These are phyloP conservation scores for Anadara kagoshimensis DNA, from an alignment of 1,140 invertebrate species.

Conservation along the genomic window DNA sequence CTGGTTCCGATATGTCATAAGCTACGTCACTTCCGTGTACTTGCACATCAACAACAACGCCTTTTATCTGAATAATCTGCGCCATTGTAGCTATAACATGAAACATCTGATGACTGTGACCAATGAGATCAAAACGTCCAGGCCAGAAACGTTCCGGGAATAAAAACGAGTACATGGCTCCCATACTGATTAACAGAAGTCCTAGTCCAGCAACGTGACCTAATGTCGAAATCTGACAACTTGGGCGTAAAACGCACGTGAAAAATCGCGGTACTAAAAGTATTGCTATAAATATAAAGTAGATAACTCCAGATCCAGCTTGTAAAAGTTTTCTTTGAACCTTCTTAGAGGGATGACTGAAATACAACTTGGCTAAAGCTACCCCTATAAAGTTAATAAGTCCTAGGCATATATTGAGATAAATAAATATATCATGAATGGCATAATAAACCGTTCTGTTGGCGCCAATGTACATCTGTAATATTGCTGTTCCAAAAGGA, in stretches of 20 bases:
- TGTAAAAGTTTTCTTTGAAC: slow-evolving; percentile 49
- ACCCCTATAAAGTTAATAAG: slow-evolving; percentile 49
- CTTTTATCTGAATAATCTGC: slow-evolving; percentile 67
- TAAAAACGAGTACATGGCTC: slow-evolving; percentile 70
- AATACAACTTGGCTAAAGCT: slow-evolving; percentile 50
- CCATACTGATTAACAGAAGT: slow-evolving; percentile 47
- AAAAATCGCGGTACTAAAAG: slow-evolving; percentile 49
- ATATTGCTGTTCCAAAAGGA: slow-evolving; percentile 56
- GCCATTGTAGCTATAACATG: slow-evolving; percentile 70
- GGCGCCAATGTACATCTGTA: slow-evolving; percentile 50
- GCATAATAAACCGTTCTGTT: slow-evolving; percentile 39
- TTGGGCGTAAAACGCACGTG: slow-evolving; percentile 33
- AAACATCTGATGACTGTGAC: slow-evolving; percentile 75
- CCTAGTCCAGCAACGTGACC: slow-evolving; percentile 43
- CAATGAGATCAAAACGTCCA: slow-evolving; percentile 74
- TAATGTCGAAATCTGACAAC: slow-evolving; percentile 41
- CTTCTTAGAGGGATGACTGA: slow-evolving; percentile 43
- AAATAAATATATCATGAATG: slow-evolving; percentile 18
- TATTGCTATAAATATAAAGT: slow-evolving; percentile 41
- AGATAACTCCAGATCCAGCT: slow-evolving; percentile 35
- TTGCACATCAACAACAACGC: slow-evolving; percentile 17
- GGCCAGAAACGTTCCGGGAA: slow-evolving; percentile 73
- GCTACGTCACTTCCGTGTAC: too few relatives aligned
- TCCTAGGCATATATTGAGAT: slow-evolving; percentile 42
- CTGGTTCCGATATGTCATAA: too few relatives aligned